Base-by-base conservation (phyloP, 2,797 vertebrate species). In the Pyrrhura leucotis region DNA sequence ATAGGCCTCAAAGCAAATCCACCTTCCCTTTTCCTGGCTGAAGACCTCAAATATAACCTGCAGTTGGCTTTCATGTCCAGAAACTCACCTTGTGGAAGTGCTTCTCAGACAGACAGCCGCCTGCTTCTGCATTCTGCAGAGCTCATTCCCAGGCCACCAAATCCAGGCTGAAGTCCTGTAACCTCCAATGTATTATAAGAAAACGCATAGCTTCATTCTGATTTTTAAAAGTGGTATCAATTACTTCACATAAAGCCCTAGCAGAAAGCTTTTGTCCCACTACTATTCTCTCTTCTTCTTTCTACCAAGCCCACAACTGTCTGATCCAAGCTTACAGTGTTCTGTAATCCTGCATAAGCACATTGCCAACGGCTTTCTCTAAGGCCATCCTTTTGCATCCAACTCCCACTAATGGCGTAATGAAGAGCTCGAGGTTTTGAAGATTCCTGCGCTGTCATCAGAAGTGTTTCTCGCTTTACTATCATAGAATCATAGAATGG, bases 131-230 rank as follows among this genome's bases (percentile, higher is more conserved):
- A 1, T 67, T 19, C 65, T 81, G 31, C 58, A 45, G 35, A 17
- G 39, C 58, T 81, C 13, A 2, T 18, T 82, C 58, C 54, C 0
- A 0, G 37, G 23, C 47, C 22, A 6, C 65, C 8, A 3, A 15
- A 58, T n/a, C 48, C 2, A 2, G 37, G 39, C 65, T 76, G 29
- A n/a, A 79, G 47, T 58, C 42, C 47, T 88, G 61, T 35, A 71
- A 50, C 35, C 15, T 45, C 25, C 59, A 40, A 18, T 10, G 22
- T 16, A 42, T 65, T 39, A 5, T 16, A n/a, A 62, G 39, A 79
- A 86, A 86, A 44, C 5, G n/a, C 7, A 3, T 35, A 62, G 14
- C 35, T 89, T 79, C 54, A 25, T 62, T 69, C 42, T 25, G 31
- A 10, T 68, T 72, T 73, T 48, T 19, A 9, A 42, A 85, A 74